These are phyloP conservation scores for Accipiter virgatus DNA, from an alignment of 2,113 vertebrate genomes.

Conservation along the genomic window DNA sequence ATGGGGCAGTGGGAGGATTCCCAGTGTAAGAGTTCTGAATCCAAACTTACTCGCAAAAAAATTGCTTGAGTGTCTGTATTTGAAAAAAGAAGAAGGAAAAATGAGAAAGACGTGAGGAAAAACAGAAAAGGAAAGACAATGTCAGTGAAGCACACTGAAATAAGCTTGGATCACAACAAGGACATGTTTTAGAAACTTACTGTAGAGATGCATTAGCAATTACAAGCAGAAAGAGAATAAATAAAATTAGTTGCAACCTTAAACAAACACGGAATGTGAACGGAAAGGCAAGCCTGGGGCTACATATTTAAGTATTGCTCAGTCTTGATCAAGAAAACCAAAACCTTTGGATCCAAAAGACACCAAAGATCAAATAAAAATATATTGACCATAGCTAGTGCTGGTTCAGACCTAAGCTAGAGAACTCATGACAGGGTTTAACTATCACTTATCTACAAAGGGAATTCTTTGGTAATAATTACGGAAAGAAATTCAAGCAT, in stretches of 20 bases:
- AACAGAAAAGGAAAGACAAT: background rate
- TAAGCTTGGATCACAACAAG: background rate
- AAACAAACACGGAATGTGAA: background rate
- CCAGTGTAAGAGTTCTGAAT: background rate
- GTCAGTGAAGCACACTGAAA: background rate
- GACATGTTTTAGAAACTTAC: background rate
- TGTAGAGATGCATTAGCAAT: background rate
- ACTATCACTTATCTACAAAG: background rate
- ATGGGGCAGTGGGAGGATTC: background rate
- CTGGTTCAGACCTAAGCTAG: background rate
- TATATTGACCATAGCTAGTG: background rate
- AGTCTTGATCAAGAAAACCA: background rate
- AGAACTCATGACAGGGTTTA: background rate
- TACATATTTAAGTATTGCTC: background rate
- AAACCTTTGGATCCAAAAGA: background rate
- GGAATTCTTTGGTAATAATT: background rate
- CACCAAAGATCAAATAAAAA: background rate
- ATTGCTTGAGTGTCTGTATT: background rate
- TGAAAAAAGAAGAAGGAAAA: background rate
- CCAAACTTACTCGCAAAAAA: background rate
- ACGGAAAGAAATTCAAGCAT: background rate
- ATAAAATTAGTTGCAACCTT: background rate
- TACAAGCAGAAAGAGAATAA: background rate
- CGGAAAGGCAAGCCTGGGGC: background rate
- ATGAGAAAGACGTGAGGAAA: background rate